Percentiles rank a stretch among this genome's conserved stretches.
Conservation (phyloP, 2,797 vertebrate genomes). For the Pseudocheirus occidentalis region DNA sequence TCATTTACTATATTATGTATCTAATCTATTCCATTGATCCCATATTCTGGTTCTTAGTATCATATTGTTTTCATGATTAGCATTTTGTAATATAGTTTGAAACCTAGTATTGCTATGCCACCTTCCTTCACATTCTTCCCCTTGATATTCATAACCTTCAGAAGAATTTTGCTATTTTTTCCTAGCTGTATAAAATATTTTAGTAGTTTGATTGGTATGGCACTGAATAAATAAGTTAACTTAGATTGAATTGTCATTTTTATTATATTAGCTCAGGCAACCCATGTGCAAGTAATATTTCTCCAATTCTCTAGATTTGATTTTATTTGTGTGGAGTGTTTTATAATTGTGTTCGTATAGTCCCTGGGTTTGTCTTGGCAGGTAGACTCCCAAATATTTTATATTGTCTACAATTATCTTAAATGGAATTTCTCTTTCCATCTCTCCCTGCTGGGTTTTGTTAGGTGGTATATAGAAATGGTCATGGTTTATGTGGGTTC, state of each 20-base stretch:
- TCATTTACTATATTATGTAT: background rate
- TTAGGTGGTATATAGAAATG: too few relatives aligned
- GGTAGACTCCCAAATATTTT: background rate
- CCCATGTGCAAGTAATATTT: background rate
- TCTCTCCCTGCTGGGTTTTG: too few relatives aligned
- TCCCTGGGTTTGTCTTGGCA: background rate
- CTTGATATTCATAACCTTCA: background rate
- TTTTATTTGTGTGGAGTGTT: background rate
- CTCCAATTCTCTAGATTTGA: background rate
- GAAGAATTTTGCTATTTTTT: background rate
- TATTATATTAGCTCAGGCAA: background rate
- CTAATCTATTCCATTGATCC: background rate
- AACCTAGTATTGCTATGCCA: background rate
- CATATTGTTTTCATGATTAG: background rate
- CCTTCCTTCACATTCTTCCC: background rate
- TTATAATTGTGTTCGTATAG: background rate
- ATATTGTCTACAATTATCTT: too few relatives aligned
- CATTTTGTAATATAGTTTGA: background rate
- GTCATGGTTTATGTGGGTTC: too few relatives aligned
- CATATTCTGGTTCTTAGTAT: background rate
- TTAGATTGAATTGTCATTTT: background rate
- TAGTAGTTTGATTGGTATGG: background rate
- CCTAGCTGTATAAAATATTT: background rate
- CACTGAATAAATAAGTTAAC: background rate
- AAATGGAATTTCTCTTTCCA: too few relatives aligned